phyloP scores from a whole-genome alignment of 2,888 invertebrate genomes.

The Acanthosoma haemorrhoidale region DNA sequence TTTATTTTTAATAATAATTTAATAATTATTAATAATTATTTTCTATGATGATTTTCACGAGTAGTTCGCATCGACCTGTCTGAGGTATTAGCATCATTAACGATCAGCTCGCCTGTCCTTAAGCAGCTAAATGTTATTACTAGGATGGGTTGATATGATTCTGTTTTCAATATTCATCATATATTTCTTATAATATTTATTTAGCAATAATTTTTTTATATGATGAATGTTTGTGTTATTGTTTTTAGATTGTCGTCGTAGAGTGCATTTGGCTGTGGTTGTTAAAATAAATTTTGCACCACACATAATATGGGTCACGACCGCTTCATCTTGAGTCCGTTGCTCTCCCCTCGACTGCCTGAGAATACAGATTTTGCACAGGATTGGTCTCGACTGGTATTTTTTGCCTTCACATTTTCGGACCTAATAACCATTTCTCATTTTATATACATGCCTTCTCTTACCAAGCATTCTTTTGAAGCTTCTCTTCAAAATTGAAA shows the following conservation, averaged over 20 bases:
- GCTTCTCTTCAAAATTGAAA: too few species aligned
- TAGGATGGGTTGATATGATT: too few species aligned
- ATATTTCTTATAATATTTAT: too few species aligned
- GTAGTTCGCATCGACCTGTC: too few species aligned
- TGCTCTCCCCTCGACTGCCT: not conserved
- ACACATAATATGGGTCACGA: not conserved
- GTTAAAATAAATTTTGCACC: not conserved
- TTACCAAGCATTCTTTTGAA: constrained; percentile 17
- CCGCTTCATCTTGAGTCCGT: not conserved
- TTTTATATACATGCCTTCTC: constrained; percentile 1
- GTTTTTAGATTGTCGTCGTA: not conserved
- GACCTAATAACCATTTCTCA: not conserved
- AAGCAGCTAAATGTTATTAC: too few species aligned
- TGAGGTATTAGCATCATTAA: too few species aligned
- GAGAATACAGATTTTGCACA: not conserved
- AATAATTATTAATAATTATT: too few species aligned
- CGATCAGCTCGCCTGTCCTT: too few species aligned
- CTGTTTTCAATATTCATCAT: too few species aligned
- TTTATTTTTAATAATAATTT: too few species aligned
- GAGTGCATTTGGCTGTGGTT: constrained; percentile 1
- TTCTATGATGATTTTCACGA: too few species aligned
- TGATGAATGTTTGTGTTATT: not conserved
- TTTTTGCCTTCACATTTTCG: not conserved
- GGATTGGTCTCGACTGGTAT: not conserved
- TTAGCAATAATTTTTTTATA: too few species aligned